Evolutionary conservation across 2,797 vertebrate genomes (phyloP), one percentile per base, ranked within the genome.

Genomic region (Sebastes kiyomatsui): DNA sequence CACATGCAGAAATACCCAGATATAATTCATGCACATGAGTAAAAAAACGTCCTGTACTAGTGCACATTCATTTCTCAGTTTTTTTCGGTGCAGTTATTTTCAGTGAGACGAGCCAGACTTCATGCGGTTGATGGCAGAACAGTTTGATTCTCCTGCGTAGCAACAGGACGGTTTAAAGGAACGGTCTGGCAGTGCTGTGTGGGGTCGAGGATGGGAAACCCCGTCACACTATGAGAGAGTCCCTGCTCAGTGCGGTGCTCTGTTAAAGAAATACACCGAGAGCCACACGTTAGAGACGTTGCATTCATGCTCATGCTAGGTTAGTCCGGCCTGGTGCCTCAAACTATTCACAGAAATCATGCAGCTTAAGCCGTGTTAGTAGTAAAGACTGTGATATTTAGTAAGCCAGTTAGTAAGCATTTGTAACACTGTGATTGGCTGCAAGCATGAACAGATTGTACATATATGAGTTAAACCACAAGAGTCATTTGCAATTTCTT

Each of bases 171-270:
- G 73, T 85, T 81, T 89, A 67, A 88, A 66, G 23, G 78, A 81
- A 66, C 25, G 55, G 78, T 68, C 5, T 23, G 83, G 86, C 77
- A 61, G 88, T 23, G 82, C 35, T 33, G 78, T 77, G 83, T 62
- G 14, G 32, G 72, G 80, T 76, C n/a, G 75, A 84, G 68, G 80
- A 86, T 73, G 77, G 74, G 72, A 75, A 65, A 73, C 80, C 74
- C 46, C 25, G 77, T 96, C 96, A 96, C 92, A 96, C 96, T 93
- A 96, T 91, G 87, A 96, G 95, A 88, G 95, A 92, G 83, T 93
- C 95, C 87, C 96, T 95, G 95, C 96, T 96, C 94, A 94, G 94
- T 79, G 95, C 94, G 81, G 89, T 82, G 92, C 91, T 96, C 96
- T 96, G 96, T 96, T 93, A 93, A 93, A 80, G 88, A 90, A 93